Percentiles rank a stretch among this genome's conserved stretches.
Evolutionary conservation across 2,797 vertebrate species (phyloP).

Genomic region (Anabacerthia variegaticeps): DNA sequence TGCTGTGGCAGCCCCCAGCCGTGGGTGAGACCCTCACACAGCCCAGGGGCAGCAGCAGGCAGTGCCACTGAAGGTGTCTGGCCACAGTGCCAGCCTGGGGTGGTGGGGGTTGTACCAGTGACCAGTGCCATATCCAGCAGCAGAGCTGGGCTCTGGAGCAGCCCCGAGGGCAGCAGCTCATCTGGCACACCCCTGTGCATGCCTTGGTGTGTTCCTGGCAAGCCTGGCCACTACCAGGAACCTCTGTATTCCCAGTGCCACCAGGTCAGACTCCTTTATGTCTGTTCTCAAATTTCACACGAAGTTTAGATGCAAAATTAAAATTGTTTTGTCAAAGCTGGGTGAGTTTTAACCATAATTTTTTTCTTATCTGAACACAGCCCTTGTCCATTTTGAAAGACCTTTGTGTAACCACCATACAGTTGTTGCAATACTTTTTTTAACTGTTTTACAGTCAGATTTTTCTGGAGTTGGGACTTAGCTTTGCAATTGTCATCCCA

Average conservation of each 20-base stretch:
- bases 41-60: background rate
- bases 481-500: background rate
- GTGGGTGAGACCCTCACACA: rapidly evolving
- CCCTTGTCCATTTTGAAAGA: background rate
- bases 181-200: background rate
- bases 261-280: background rate
- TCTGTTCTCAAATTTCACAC: background rate
- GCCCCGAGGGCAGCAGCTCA: background rate
- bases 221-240: rapidly evolving
- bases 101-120: rapidly evolving
- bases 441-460: background rate
- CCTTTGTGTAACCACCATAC: background rate
- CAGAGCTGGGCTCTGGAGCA: background rate
- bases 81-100: rapidly evolving
- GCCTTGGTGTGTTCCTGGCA: background rate
- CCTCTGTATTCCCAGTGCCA: rapidly evolving
- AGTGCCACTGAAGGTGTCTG: rapidly evolving
- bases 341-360: background rate
- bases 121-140: background rate
- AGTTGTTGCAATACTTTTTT: background rate
- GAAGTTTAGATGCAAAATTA: background rate
- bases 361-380: background rate
- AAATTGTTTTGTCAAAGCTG: background rate
- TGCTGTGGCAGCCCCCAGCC: background rate
- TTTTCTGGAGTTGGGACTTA: background rate